phyloP scores from a whole-genome alignment of 2,797 vertebrate species.

The Urophycis tenuis region DNA sequence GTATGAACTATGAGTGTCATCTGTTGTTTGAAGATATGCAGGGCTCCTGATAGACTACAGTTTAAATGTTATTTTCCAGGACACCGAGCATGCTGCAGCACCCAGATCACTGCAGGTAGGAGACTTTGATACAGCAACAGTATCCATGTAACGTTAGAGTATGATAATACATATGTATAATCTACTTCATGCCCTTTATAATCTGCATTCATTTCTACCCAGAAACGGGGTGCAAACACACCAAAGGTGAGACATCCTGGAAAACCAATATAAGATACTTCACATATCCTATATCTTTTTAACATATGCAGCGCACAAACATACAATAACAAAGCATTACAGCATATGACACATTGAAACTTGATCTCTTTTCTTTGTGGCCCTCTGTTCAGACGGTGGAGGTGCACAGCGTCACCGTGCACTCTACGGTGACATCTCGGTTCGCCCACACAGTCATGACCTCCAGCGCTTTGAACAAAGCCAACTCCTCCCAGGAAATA shows the following conservation, averaged over 20 bases:
- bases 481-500: constrained; percentile 73
- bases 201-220: not conserved
- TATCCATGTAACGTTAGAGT: not conserved
- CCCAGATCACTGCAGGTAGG: not conserved
- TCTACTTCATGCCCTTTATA: not conserved
- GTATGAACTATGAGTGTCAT: too few relatives aligned
- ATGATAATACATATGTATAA: not conserved
- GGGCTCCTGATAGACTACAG: too few relatives aligned
- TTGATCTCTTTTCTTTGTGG: not conserved
- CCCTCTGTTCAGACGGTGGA: constrained; percentile 53
- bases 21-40: too few relatives aligned
- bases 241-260: not conserved
- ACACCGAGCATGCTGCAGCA: not conserved
- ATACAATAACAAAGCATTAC: not conserved
- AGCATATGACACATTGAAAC: too few relatives aligned
- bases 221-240: not conserved
- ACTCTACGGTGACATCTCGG: constrained; percentile 79
- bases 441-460: constrained; percentile 86
- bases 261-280: not conserved
- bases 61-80: too few relatives aligned
- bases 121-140: not conserved
- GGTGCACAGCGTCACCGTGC: constrained; percentile 74
- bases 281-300: not conserved
- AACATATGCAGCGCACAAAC: too few relatives aligned
- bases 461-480: constrained; percentile 77